Base-by-base conservation (phyloP, 2,888 invertebrate genomes). In the Sericinus montela region DNA sequence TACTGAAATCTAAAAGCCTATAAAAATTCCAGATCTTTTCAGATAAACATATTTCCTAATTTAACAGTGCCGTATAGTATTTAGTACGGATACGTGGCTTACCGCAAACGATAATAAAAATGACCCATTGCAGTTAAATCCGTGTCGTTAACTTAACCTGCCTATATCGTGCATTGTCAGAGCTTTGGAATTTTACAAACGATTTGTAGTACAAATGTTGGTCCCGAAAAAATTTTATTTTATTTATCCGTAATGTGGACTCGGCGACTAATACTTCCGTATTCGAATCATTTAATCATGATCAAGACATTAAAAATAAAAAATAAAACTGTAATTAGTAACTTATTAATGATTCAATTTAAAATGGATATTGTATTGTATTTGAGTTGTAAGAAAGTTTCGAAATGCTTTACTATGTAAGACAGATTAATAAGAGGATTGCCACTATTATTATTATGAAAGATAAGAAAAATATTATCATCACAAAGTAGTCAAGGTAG, bases 91-190 rank as follows among this genome's bases (percentile, higher is more conserved):
- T 25, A 14, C 30, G 80, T 58, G 83, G 86, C 72, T 63, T 49
- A 76, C 86, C 86, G 68, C 86, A 82, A 62, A 70, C 72, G 76
- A 77, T 78, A 83, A 78, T 72, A 76, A 82, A 75, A 74, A 53
- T 68, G 64, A 63, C 60, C 52, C 65, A 60, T 59, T 58, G 56
- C 56, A 45, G 67, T 63, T 60, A 69, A 69, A 57, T 68, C 63
- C 57, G 55, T 53, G 63, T 75, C 78, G 78, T 82, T 80, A 82
- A 77, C 64, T 60, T 63, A 66, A 69, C 72, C 68, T 62, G 67
- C 68, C 75, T 77, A 80, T 75, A 72, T 67, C 69, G 41, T 28
- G 30, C 41, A 32, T 75, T 75, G 76, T 75, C 63, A 60, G 63
- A 59, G 60, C 58, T 65, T 25, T 66, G 63, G 67, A 65, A 66